Evolutionary conservation across 2,797 vertebrate genomes (phyloP), one percentile per base, ranked within the genome.

Genomic region (Hoplostethus mediterraneus): DNA sequence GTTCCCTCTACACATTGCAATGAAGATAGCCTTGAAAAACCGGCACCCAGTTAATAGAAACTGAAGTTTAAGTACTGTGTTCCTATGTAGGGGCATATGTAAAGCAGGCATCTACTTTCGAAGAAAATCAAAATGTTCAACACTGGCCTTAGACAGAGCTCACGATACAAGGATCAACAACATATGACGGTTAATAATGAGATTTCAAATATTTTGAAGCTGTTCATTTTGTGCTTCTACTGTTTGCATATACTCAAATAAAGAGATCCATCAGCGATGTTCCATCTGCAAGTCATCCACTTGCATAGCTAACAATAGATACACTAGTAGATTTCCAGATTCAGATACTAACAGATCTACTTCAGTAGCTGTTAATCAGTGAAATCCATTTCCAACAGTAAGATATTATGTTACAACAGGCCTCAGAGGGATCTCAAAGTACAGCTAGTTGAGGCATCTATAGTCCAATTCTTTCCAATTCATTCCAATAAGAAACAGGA

Each of bases 401-500:
- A 47, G 13, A 75, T 4, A 49, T 38, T 49, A 21, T 59, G 6
- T 36, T 47, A 16, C 16, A 14, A 47, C 31, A 54, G 13, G 61
- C 44, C 58, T 44, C 1, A 51, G 47, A 65, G 62, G 14, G 21
- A 63, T 52, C 25, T 31, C 17, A 60, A 28, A 7, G 0, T n/a
- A 53, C 9, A 7, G 51, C n/a, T 17, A 71, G 2, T 48, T 59
- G 5, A 74, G 51, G 45, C 42, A 51, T 70, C 33, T 30, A 56
- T 28, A n/a, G 1, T 49, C 12, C 73, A 17, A 73, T 63, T 30
- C 54, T 69, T 0, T 49, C 12, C 73, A 17, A 73, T 63, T 30
- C 54, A 71, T 77, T 65, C 2, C 72, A 82, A 56, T 62, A 83
- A 16, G 66, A 67, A 80, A 71, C 38, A 74, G 51, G n/a, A 61